Base-by-base conservation (phyloP, 2,113 vertebrate genomes). In the Microtus pennsylvanicus region DNA sequence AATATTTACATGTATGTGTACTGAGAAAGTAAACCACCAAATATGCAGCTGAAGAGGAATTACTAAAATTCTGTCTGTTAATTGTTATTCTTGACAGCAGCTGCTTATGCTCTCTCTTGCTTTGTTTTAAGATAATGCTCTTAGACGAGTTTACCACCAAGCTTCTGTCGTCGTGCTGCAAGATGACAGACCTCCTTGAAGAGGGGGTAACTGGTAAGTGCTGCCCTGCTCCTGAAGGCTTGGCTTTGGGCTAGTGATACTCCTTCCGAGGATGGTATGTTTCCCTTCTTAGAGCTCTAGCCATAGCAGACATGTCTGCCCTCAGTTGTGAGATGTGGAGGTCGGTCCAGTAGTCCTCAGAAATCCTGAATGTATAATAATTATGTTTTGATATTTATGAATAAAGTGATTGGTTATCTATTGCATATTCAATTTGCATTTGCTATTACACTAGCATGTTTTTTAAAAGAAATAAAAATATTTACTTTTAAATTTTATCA, bases 131-230 rank as follows among this genome's bases (percentile, higher is more conserved):
- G 99, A 98, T 99, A 93, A 98, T 99, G 97, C 99, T 99, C 96
- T 98, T 99, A 96, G 99, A 99, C 97, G 98, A 98, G 1, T 99
- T 99, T 93, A 99, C 99, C 95, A 99, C 99, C 87, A 99, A 99
- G 86, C 98, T 99, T 50, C 98, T 99, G 86, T 99, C 99, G 12
- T 98, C 99, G 9, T 99, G 99, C 98, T 99, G 99, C 99, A 99
- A 99, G 98, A 99, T 99, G 99, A 99, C 99, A 7, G 99, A 99
- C 94, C 98, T 99, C 30, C 99, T 99, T 98, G 97, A 98, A 67
- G 99, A 99, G 89, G 99, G 99, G 94, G 99, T 99, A 95, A 99
- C 98, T 94, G 98, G 98, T 99, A 97, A 98, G 98, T 95, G 6
- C 87, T 87, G 92, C 26, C 82, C 10, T 92, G 83, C 5, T 69